Base-by-base conservation (phyloP, 2,888 invertebrate species). In the Ichneumoninae sp. region DNA sequence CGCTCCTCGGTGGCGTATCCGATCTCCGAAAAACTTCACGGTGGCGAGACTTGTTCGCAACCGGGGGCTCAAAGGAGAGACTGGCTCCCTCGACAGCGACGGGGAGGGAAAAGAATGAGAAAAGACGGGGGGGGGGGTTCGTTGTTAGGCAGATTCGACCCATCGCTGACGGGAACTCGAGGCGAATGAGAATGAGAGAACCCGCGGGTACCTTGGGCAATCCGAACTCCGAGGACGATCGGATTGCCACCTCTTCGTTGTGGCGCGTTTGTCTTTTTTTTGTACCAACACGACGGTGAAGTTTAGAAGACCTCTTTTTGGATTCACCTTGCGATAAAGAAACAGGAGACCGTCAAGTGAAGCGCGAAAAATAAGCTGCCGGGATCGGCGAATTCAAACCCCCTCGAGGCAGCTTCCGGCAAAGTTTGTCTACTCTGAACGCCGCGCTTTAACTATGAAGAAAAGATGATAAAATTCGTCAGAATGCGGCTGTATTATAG, bases 1-100 rank as follows among this genome's bases (percentile, higher is more conserved):
- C 73, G 73, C 77, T 52, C 69, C 63, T 60, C 57, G 36, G 26
- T 36, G 52, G n/a, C 57, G 40, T 76, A 83, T 80, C 80, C 76
- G 68, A 80, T 81, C 74, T 57, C 79, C 69, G 44, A 63, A 71
- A 44, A 71, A 66, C 80, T 83, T 83, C 76, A 68, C 50, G 80
- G 83, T 84, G 83, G 81, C 33, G 50, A 33, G 40, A 19, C 50
- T 65, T 30, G 60, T 44, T 65, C 36, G 47, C 65, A 50, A 57
- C 22, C 26, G 26, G 10, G 57, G 47, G 50, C 22, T 65, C 50
- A 74, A 73, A 40, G 50, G 40, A 65, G 50, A 65, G 52, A 16
- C 44, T 47, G 44, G 44, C 65, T 65, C 65, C 19, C 75, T 22
- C 63, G 65, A 69, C 68, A 26, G 69, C n/a, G 7, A 57, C n/a